Conservation (phyloP, 2,797 vertebrate species). For the Sebastes oblongus region DNA sequence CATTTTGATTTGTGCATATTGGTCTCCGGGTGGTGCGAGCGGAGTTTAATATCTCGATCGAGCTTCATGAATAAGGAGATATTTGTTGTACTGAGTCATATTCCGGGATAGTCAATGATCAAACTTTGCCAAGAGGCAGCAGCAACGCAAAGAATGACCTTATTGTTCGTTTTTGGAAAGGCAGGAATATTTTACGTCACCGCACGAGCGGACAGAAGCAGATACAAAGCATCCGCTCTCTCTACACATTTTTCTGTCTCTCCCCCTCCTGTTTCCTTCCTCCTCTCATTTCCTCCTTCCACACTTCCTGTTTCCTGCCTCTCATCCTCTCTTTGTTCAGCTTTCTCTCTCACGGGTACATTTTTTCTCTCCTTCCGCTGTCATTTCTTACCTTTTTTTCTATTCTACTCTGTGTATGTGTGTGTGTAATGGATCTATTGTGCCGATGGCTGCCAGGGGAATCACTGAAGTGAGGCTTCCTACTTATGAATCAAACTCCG, state of each 20-base stretch:
- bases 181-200: conserved; percentile 47
- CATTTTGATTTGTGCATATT: not conserved
- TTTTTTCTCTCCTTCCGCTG: conserved; percentile 30
- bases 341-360: conserved; percentile 23
- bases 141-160: conserved; percentile 23
- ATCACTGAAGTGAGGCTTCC: conserved; percentile 49
- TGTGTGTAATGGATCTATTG: conserved; percentile 42
- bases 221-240: conserved; percentile 65
- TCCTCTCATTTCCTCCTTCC: conserved; percentile 72
- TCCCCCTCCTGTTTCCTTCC: conserved; percentile 54
- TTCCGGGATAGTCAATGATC: not conserved
- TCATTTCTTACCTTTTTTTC: conserved; percentile 10
- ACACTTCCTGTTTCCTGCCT: conserved; percentile 76
- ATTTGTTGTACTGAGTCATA: conserved; percentile 10
- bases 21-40: not conserved
- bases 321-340: conserved; percentile 74
- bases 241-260: conserved; percentile 46
- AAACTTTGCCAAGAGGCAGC: conserved; percentile 8
- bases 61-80: not conserved
- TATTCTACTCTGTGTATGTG: not conserved
- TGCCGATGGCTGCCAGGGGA: conserved; percentile 29
- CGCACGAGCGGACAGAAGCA: conserved; percentile 13
- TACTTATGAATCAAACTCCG: conserved; percentile 62
- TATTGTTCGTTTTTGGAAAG: conserved; percentile 36
- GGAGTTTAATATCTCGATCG: not conserved